A percentile compares a stretch with the other conserved stretches of the same genome.
phyloP scores from a whole-genome alignment of 2,888 invertebrate species.

The Phragmatobia fuliginosa region DNA sequence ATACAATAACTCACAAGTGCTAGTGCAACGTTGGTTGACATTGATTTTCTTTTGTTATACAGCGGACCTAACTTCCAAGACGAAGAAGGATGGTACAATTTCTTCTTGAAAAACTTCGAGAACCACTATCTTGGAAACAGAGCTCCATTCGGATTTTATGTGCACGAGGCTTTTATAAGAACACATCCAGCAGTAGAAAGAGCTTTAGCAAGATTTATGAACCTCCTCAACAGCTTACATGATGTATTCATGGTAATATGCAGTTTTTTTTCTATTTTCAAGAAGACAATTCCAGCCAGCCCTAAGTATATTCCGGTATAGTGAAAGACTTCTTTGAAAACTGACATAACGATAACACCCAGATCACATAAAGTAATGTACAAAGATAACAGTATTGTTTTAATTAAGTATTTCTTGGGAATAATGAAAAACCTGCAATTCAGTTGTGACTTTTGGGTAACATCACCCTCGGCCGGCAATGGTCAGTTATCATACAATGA shows the following conservation, averaged over 20 bases:
- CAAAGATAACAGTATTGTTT: not conserved
- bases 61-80: constrained; percentile 65
- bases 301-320: no score
- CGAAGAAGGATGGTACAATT: constrained; percentile 82
- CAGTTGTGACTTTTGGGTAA: not conserved
- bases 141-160: constrained; percentile 89
- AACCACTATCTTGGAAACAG: constrained; percentile 88
- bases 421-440: not conserved
- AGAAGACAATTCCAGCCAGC: not conserved
- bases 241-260: constrained; percentile 87
- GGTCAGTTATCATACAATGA: no score
- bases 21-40: not conserved
- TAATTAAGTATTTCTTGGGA: not conserved
- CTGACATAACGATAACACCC: no score
- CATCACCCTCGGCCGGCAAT: no score
- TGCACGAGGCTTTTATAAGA: constrained; percentile 88
- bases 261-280: not conserved
- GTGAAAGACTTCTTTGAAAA: no score
- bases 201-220: constrained; percentile 86
- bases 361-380: no score
- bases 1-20: not conserved
- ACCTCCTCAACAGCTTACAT: constrained; percentile 79
- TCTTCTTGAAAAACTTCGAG: constrained; percentile 88
- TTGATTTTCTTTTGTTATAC: not conserved
- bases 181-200: constrained; percentile 73